These are phyloP conservation scores for Drosophila albomicans DNA, from an alignment of 1,140 invertebrate genomes.

Conservation along the genomic window DNA sequence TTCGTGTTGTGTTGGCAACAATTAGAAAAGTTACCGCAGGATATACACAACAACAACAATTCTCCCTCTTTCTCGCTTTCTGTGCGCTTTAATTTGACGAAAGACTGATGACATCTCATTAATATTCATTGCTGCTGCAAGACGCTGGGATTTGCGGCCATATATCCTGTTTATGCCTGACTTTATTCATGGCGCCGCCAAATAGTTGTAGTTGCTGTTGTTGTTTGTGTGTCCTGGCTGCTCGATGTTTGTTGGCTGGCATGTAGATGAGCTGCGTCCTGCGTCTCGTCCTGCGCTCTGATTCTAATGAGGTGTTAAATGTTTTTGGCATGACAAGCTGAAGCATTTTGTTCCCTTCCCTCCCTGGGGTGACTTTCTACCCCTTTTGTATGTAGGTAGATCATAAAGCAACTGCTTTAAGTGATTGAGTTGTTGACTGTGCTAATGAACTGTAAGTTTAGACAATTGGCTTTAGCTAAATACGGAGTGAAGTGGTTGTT, in stretches of 20 bases:
- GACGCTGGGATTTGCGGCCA: constrained; percentile 71
- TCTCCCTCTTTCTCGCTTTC: constrained; percentile 16
- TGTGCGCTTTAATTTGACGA: constrained; percentile 84
- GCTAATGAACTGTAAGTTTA: background rate
- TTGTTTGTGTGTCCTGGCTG: constrained; percentile 1
- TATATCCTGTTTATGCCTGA: constrained; percentile 72
- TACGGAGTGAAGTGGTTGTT: no score
- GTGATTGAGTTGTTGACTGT: constrained; percentile 22
- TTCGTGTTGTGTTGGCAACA: constrained; percentile 80
- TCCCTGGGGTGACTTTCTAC: background rate
- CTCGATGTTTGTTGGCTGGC: background rate
- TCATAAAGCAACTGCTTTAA: constrained; percentile 6
- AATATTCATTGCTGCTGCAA: constrained; percentile 80
- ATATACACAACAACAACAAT: constrained; percentile 51
- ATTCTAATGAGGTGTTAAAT: constrained; percentile 76
- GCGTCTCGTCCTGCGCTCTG: constrained; percentile 11
- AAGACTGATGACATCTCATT: constrained; percentile 84
- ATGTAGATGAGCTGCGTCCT: constrained; percentile 19
- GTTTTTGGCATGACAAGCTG: constrained; percentile 28
- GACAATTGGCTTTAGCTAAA: background rate
- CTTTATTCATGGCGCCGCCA: constrained; percentile 60
- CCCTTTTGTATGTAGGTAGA: background rate
- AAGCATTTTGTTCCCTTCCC: constrained; percentile 7
- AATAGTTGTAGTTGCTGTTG: constrained; percentile 23
- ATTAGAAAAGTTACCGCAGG: constrained; percentile 84